Base-by-base conservation (phyloP, 2,113 vertebrate species). In the Cynocephalus volans region DNA sequence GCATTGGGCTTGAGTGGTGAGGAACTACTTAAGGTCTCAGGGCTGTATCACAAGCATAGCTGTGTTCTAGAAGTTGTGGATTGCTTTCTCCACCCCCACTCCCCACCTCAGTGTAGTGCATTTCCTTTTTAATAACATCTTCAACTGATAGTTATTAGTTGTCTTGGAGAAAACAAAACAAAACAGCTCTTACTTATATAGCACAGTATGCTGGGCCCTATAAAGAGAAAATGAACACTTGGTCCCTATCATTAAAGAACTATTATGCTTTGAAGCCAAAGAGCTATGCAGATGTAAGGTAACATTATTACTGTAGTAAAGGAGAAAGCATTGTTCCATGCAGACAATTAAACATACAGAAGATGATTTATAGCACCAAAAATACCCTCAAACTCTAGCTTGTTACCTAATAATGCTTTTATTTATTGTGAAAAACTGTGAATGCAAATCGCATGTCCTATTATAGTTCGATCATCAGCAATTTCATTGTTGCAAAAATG, bases 261-360 rank as follows among this genome's bases (percentile, higher is more conserved):
- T 90, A 85, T 90, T 93, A 85, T 72, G 14, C 88, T 81, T 75
- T 77, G 48, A 90, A 97, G 70, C 28, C 0, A 11, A 96, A 77
- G 82, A 69, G 21, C 76, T 77, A 5, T 81, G 28, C 77, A 97
- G 85, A 88, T 97, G 45, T 85, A 96, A 92, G 76, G 54, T 90
- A 62, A 31, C 41, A 58, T 93, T 90, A 82, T 90, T 95, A 82
- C 81, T 69, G 33, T 77, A 90, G 85, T 95, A 94, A 95, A 95
- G 77, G 93, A 81, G 77, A 97, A 97, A 88, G n/a, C 70, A 58
- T 77, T 90, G 84, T 96, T 94, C 88, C 94, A 94, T 88, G 28
- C 50, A 91, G 85, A 67, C 97, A 97, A 45, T 96, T 97, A 96
- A 95, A 88, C 77, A 58, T 75, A 94, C 31, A 95, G 75, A 82